Percentiles rank a stretch among this genome's conserved stretches.
These are phyloP conservation scores for Varanus komodoensis DNA, from an alignment of 2,113 vertebrate species.

Conservation along the genomic window DNA sequence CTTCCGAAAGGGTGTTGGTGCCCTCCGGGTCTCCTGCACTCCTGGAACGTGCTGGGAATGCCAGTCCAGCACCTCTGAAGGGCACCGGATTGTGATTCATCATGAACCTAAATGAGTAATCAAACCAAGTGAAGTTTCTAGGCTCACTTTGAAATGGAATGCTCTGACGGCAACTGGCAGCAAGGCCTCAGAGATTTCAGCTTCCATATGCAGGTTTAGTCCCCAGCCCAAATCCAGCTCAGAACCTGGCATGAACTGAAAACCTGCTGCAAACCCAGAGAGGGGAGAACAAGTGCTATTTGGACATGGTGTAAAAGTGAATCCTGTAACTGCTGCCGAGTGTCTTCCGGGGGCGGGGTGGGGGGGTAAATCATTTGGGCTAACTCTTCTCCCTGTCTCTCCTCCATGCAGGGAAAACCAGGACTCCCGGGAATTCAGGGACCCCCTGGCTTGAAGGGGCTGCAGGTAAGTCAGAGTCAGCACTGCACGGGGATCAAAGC, in stretches of 20 bases:
- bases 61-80: too few relatives aligned
- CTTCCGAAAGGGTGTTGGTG: neutral
- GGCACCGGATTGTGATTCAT: too few relatives aligned
- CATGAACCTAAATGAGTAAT: neutral
- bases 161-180: neutral
- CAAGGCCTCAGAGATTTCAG: neutral
- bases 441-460: constrained; percentile 84
- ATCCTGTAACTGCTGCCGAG: too few relatives aligned
- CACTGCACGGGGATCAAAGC: neutral
- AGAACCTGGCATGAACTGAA: neutral
- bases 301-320: neutral
- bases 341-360: neutral
- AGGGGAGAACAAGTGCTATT: too few relatives aligned
- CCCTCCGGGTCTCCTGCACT: too few relatives aligned
- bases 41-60: too few relatives aligned
- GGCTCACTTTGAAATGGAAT: neutral
- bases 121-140: neutral
- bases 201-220: neutral
- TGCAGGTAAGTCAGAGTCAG: constrained; percentile 77
- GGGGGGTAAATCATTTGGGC: neutral
- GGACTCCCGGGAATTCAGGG: constrained; percentile 89
- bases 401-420: constrained; percentile 81
- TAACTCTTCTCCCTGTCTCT: neutral
- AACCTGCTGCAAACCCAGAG: neutral
- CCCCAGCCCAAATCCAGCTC: neutral